Percentiles rank a stretch among this genome's conserved stretches.
These are phyloP conservation scores for Atherinomorus stipes DNA, from an alignment of 2,113 vertebrate genomes.

Conservation along the genomic window DNA sequence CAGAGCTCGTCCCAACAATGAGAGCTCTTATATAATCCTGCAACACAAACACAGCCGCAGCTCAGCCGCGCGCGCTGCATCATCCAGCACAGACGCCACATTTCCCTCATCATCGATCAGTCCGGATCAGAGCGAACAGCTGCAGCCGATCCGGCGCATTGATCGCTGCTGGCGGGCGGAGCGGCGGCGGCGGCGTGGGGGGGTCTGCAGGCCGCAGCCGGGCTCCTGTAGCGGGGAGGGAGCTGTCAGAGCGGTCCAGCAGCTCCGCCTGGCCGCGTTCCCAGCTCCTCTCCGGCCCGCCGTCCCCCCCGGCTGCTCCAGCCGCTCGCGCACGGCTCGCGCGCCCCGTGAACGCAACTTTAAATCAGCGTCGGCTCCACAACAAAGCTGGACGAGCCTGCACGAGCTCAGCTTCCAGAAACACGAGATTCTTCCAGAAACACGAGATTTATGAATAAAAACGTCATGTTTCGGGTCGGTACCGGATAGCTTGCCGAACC, in stretches of 20 bases:
- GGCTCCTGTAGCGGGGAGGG: constrained; percentile 11
- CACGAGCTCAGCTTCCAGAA: not conserved
- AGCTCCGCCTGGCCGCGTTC: constrained; percentile 31
- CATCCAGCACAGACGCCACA: constrained; percentile 17
- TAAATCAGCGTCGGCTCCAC: not conserved
- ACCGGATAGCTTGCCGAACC: too few species aligned
- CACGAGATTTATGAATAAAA: not conserved
- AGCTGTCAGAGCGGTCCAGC: constrained; percentile 35
- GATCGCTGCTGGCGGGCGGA: constrained; percentile 40
- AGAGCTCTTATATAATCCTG: constrained; percentile 66
- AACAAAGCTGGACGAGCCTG: constrained; percentile 35
- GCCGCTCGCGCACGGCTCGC: too few species aligned
- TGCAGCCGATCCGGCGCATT: constrained; percentile 39
- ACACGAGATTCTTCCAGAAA: not conserved
- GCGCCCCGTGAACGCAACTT: not conserved
- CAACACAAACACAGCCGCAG: constrained; percentile 33
- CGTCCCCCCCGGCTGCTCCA: not conserved
- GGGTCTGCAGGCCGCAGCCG: constrained; percentile 50
- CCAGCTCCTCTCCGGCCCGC: not conserved
- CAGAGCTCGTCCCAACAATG: constrained; percentile 35
- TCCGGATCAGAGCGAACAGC: not conserved
- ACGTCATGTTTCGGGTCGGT: not conserved
- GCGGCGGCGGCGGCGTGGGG: constrained; percentile 12
- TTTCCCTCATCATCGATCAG: not conserved
- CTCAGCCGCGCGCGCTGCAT: not conserved